Percentiles rank a stretch among this genome's conserved stretches.
These are phyloP conservation scores for Alca torda DNA, from an alignment of 2,797 vertebrate genomes.

Conservation along the genomic window DNA sequence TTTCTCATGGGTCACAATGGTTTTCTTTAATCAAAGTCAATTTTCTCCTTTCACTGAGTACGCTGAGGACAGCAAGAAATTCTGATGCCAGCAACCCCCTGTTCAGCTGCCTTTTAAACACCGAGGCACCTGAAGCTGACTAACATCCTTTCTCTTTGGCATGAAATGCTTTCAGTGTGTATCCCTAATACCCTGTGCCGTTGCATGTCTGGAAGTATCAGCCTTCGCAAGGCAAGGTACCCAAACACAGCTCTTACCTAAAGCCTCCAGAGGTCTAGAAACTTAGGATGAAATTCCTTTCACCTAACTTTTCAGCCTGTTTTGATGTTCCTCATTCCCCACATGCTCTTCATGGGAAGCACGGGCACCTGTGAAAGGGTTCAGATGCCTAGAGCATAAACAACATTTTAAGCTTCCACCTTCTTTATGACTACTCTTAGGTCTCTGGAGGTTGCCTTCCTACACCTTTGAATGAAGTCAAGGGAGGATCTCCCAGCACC, in stretches of 20 bases:
- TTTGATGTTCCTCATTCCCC: background rate
- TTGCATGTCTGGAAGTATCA: background rate
- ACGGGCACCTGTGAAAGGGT: background rate
- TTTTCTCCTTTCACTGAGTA: background rate
- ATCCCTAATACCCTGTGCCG: accelerated
- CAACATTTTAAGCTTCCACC: background rate
- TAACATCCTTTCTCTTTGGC: background rate
- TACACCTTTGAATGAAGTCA: background rate
- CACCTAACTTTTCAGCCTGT: background rate
- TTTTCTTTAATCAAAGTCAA: background rate
- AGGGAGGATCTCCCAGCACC: background rate
- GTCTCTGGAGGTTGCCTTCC: background rate
- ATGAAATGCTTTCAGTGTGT: accelerated
- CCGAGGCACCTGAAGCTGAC: background rate
- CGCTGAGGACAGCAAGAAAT: background rate
- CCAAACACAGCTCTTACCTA: background rate
- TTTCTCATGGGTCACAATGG: background rate
- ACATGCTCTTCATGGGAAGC: background rate
- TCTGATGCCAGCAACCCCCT: background rate
- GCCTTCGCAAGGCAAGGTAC: background rate
- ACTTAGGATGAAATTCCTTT: background rate
- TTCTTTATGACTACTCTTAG: background rate
- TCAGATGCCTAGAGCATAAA: background rate
- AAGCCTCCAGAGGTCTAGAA: background rate
- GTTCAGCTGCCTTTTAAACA: background rate